Evolutionary conservation across 92 coral and sea anemone species (phyloP).

Genomic region (Diadumene lineata): DNA sequence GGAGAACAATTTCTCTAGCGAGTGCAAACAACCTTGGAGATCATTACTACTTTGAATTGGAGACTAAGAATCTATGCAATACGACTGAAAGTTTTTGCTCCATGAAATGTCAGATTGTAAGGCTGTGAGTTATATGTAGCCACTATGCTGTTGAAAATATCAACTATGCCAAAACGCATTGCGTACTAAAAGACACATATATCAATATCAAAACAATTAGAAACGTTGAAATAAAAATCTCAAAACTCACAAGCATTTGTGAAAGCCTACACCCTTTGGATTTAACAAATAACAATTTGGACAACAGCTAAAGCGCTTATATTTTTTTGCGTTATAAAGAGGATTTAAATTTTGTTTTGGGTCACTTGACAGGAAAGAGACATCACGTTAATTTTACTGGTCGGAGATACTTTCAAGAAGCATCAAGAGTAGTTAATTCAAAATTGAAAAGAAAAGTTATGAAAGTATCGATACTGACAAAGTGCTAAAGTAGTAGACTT

Average conservation of each 20-base stretch:
- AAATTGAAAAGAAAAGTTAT: not conserved
- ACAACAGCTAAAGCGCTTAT: not conserved
- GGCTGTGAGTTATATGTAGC: not conserved
- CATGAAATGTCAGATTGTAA: no score
- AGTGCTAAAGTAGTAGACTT: not conserved
- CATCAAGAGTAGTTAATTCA: no score
- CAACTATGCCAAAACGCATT: not conserved
- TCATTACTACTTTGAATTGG: not conserved
- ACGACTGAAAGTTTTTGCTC: not conserved
- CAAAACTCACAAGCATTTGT: not conserved
- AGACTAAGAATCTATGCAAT: not conserved
- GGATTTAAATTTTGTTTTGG: not conserved
- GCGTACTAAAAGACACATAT: not conserved
- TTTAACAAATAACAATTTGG: not conserved
- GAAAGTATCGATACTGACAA: not conserved
- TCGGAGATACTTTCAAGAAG: no score
- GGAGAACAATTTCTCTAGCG: not conserved
- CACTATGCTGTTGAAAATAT: not conserved
- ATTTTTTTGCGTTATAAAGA: not conserved
- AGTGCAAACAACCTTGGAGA: not conserved
- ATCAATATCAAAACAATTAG: slow-evolving; percentile 2
- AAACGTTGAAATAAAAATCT: not conserved
- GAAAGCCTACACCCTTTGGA: not conserved
- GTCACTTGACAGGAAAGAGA: not conserved
- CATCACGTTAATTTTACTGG: no score